Evolutionary conservation across 2,797 vertebrate species (phyloP).

Genomic region (Chelonia mydas): DNA sequence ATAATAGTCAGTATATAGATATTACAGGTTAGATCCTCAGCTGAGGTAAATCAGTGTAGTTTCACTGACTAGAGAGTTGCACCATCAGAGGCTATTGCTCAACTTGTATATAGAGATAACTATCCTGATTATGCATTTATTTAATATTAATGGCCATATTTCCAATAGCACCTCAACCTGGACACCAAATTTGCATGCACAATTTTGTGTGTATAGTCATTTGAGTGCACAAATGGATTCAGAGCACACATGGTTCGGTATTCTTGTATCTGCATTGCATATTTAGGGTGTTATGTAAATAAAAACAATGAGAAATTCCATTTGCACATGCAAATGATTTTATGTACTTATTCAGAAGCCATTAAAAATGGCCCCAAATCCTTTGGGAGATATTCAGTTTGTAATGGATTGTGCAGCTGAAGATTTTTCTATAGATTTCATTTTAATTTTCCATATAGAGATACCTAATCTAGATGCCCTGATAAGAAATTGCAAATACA

Average conservation of each 20-base stretch:
- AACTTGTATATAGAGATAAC: neutral
- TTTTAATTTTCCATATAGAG: neutral
- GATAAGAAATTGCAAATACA: neutral
- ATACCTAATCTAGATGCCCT: neutral
- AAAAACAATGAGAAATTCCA: neutral
- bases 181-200: neutral
- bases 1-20: neutral
- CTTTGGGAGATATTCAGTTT: neutral
- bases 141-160: neutral
- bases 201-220: neutral
- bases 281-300: neutral
- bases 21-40: neutral
- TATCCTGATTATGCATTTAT: neutral
- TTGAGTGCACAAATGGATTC: neutral
- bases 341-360: neutral
- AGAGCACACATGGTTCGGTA: neutral
- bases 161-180: neutral
- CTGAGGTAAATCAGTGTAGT: neutral
- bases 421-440: neutral
- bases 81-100: neutral
- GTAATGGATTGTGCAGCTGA: neutral
- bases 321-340: neutral
- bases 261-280: neutral
- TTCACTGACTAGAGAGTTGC: neutral
- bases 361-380: neutral